phyloP scores from a whole-genome alignment of 2,113 vertebrate genomes.

The Poecilia latipinna region DNA sequence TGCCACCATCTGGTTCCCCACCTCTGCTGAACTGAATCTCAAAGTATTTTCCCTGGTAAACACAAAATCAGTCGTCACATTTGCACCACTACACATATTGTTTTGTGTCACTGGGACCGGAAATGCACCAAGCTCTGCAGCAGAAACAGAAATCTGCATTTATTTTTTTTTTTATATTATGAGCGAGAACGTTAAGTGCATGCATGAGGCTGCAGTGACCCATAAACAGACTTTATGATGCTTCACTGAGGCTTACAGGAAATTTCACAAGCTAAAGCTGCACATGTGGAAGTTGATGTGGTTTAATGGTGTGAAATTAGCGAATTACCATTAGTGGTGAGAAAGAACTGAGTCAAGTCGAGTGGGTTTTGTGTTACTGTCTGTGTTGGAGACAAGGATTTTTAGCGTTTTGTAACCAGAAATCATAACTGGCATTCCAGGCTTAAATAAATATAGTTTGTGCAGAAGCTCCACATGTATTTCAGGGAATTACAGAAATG shows the following conservation, averaged over 20 bases:
- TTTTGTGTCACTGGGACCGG: background rate
- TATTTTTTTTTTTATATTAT: background rate
- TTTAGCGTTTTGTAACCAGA: background rate
- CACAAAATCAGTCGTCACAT: slow-evolving; percentile 4
- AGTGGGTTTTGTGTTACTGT: background rate
- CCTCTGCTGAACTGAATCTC: slow-evolving; percentile 99
- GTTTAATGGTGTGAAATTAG: slow-evolving; percentile 36
- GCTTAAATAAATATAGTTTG: background rate
- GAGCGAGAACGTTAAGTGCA: background rate
- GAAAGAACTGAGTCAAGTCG: background rate
- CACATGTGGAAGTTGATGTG: slow-evolving; percentile 10
- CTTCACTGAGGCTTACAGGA: slow-evolving; percentile 1
- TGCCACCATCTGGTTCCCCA: slow-evolving; percentile 94
- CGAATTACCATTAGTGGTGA: background rate
- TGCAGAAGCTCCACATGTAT: background rate
- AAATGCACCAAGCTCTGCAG: background rate
- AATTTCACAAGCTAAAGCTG: slow-evolving; percentile 5
- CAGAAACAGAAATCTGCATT: background rate
- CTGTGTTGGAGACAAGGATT: background rate
- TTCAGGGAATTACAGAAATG: background rate
- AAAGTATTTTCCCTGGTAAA: slow-evolving; percentile 93
- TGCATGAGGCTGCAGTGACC: background rate
- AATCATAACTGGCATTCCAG: background rate
- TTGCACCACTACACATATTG: background rate
- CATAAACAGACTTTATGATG: background rate